Conservation (phyloP, 64 coral and sea anemone genomes). For the Montipora capricornis region DNA sequence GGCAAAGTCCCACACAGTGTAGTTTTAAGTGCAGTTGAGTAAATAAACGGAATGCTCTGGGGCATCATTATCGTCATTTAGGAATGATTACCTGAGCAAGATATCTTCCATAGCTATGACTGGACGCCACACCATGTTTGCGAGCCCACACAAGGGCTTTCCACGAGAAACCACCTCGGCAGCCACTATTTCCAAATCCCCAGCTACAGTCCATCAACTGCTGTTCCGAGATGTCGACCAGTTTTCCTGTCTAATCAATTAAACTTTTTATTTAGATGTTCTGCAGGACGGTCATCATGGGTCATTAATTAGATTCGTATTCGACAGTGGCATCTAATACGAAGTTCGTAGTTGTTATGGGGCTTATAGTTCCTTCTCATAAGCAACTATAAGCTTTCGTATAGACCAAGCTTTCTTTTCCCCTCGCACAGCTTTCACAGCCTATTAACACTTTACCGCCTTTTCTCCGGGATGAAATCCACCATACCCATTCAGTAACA, state of each 20-base stretch:
- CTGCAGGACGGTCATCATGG: too few species aligned
- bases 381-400: too few species aligned
- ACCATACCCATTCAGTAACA: too few species aligned
- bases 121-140: conserved; percentile 83
- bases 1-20: neutral
- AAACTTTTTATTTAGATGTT: too few species aligned
- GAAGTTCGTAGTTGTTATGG: too few species aligned
- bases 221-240: conserved; percentile 90
- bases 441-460: too few species aligned
- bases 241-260: conserved; percentile 80
- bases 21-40: neutral
- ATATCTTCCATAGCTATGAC: conserved; percentile 89
- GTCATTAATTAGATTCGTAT: too few species aligned
- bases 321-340: too few species aligned
- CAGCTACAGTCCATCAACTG: conserved; percentile 95
- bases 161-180: conserved; percentile 90
- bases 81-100: conserved; percentile 75
- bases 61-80: neutral
- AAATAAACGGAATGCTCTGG: neutral
- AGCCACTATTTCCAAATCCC: conserved; percentile 94
- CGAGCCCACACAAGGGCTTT: conserved; percentile 81
- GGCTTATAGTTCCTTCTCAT: too few species aligned
- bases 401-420: too few species aligned
- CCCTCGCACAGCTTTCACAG: too few species aligned
- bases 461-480: too few species aligned